A percentile compares a stretch with the other conserved stretches of the same genome.
phyloP scores from a whole-genome alignment of 2,888 invertebrate genomes.

The Leptopilina syphax region DNA sequence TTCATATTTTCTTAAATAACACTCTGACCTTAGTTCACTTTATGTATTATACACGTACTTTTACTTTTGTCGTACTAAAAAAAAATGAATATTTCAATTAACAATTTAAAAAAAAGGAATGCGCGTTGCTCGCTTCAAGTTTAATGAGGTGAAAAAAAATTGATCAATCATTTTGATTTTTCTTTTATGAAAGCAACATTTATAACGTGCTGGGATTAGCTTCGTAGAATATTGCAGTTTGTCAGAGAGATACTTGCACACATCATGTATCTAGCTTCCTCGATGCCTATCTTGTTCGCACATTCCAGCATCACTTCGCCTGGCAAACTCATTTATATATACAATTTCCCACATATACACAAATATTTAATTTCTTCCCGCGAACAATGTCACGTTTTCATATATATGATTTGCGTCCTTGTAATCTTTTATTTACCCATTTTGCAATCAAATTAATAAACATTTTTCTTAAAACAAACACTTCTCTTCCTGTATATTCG shows the following conservation, averaged over 20 bases:
- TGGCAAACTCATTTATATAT: constrained; percentile 3
- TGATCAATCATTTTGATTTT: background rate
- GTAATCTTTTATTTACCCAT: constrained; percentile 29
- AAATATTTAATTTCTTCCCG: constrained; percentile 24
- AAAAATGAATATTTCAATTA: no score
- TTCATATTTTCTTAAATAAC: no score
- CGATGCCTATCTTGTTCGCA: constrained; percentile 50
- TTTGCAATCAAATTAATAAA: constrained; percentile 8
- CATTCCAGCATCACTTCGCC: constrained; percentile 44
- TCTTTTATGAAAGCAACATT: background rate
- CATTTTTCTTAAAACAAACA: background rate
- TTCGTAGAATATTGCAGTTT: constrained; percentile 13
- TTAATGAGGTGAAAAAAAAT: background rate
- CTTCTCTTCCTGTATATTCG: background rate
- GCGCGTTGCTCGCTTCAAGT: no score
- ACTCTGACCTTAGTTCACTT: no score
- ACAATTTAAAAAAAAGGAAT: no score
- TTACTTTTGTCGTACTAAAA: no score
- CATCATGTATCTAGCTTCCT: constrained; percentile 30
- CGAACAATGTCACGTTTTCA: constrained; percentile 38
- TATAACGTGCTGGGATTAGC: background rate
- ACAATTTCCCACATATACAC: constrained; percentile 6
- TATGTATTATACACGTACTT: no score
- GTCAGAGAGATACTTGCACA: background rate
- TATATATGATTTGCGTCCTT: background rate